Percentiles rank a stretch among this genome's conserved stretches.
Conservation (phyloP, 2,797 vertebrate species). For the Macropodus opercularis region DNA sequence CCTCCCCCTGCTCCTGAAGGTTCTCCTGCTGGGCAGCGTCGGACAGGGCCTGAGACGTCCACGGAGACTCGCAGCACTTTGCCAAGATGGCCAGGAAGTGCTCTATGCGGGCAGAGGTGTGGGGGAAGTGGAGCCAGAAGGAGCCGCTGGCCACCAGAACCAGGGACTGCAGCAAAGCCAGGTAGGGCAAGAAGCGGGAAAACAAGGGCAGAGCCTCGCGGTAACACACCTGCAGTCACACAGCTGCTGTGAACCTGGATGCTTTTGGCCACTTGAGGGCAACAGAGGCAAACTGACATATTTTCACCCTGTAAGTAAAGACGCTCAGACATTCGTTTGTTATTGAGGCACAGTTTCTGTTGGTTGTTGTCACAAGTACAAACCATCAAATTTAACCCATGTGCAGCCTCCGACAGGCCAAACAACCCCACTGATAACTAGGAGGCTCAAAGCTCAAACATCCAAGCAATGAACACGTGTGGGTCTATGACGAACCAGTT, state of each 20-base stretch:
- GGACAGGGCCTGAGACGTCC: constrained; percentile 85
- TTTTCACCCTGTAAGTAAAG: not conserved
- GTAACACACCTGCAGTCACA: constrained; percentile 79
- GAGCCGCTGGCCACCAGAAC: constrained; percentile 83
- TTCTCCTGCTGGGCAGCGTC: constrained; percentile 80
- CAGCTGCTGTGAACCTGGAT: not conserved
- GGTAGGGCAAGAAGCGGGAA: constrained; percentile 85
- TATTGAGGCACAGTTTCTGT: no score
- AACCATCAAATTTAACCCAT: no score
- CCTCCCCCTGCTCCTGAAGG: constrained; percentile 38
- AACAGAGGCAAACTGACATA: not conserved
- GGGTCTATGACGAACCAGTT: no score
- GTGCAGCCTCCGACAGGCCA: no score
- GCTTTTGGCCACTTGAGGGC: not conserved
- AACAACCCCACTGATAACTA: no score
- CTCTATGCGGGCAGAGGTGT: constrained; percentile 85
- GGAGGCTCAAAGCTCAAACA: no score
- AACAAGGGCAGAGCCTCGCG: constrained; percentile 83
- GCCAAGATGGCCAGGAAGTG: constrained; percentile 84
- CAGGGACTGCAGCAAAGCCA: constrained; percentile 83
- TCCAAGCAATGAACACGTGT: no score
- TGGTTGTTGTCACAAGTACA: no score
- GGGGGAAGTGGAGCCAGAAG: constrained; percentile 88
- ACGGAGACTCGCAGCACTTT: constrained; percentile 87
- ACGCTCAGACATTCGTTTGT: no score